Conservation (phyloP, 2,888 invertebrate species). For the Drosophila sordidula region DNA sequence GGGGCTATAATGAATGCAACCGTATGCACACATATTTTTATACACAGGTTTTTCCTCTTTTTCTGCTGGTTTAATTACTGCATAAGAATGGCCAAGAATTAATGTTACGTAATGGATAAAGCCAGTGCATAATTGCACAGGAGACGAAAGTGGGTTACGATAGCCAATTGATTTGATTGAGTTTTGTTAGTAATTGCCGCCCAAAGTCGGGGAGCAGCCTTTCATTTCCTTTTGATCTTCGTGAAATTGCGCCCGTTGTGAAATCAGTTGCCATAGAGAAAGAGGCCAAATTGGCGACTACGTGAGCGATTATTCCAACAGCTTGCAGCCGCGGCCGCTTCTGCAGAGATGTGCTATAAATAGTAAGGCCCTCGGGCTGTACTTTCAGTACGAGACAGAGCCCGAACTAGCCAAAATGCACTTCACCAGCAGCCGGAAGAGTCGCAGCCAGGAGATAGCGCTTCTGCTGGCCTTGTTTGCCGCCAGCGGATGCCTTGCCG, state of each 20-base stretch:
- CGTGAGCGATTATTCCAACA: conserved; percentile 60
- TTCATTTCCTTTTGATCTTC: conserved; percentile 68
- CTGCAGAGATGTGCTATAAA: conserved; percentile 60
- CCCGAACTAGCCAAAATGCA: conserved; percentile 7
- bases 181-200: conserved; percentile 10
- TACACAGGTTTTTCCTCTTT: too few relatives aligned
- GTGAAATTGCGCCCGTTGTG: conserved; percentile 30
- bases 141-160: conserved; percentile 21
- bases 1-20: too few relatives aligned
- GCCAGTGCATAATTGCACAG: background rate
- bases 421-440: conserved; percentile 30
- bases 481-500: conserved; percentile 24
- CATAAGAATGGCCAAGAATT: background rate
- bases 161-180: conserved; percentile 21
- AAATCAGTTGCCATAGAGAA: conserved; percentile 41
- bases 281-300: conserved; percentile 49
- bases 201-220: conserved; percentile 37
- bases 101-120: conserved; percentile 5
- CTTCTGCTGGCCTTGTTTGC: conserved; percentile 22
- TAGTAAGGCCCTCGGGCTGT: conserved; percentile 30
- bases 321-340: background rate
- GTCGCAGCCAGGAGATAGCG: background rate
- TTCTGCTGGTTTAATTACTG: too few relatives aligned
- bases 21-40: too few relatives aligned
- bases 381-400: conserved; percentile 38